Percentiles rank a stretch among this genome's conserved stretches.
phyloP scores from a whole-genome alignment of 2,888 invertebrate genomes.

The Sarcophaga subvicina region DNA sequence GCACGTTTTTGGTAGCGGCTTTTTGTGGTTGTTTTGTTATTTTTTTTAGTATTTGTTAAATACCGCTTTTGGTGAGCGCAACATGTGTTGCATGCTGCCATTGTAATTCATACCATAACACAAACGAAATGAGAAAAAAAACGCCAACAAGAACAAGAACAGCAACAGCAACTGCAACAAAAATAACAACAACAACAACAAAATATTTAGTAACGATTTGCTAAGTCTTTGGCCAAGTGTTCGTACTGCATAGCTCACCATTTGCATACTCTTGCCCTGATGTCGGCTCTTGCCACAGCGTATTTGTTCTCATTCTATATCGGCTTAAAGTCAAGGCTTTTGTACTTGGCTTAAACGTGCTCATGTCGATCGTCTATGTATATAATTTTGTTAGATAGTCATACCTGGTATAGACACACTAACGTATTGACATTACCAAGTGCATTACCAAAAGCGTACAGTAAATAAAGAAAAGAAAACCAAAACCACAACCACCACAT shows the following conservation, averaged over 20 bases:
- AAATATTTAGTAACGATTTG: conserved; percentile 17
- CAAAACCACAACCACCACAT: not conserved
- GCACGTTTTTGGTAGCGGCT: conserved; percentile 69
- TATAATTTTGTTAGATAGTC: not conserved
- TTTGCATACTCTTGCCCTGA: conserved; percentile 31
- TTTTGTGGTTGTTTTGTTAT: conserved; percentile 16
- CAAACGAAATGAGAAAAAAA: not conserved
- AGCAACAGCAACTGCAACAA: not conserved
- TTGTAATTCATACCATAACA: conserved; percentile 36
- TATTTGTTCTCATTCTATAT: conserved; percentile 21
- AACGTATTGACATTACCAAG: conserved; percentile 62
- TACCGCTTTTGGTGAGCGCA: conserved; percentile 68
- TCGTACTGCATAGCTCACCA: conserved; percentile 40
- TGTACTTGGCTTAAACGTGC: conserved; percentile 51
- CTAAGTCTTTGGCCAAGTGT: conserved; percentile 57
- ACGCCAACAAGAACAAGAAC: not conserved
- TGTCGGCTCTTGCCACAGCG: not conserved
- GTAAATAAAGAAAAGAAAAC: not conserved
- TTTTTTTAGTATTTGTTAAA: conserved; percentile 58
- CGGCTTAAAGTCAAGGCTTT: conserved; percentile 68
- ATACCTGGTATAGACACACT: not conserved
- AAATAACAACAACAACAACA: not conserved
- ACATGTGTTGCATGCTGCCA: conserved; percentile 66
- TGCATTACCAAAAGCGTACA: conserved; percentile 48
- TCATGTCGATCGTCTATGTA: conserved; percentile 8